Evolutionary conservation across 2,888 invertebrate genomes (phyloP).

Genomic region (Eurytoma adleriae): DNA sequence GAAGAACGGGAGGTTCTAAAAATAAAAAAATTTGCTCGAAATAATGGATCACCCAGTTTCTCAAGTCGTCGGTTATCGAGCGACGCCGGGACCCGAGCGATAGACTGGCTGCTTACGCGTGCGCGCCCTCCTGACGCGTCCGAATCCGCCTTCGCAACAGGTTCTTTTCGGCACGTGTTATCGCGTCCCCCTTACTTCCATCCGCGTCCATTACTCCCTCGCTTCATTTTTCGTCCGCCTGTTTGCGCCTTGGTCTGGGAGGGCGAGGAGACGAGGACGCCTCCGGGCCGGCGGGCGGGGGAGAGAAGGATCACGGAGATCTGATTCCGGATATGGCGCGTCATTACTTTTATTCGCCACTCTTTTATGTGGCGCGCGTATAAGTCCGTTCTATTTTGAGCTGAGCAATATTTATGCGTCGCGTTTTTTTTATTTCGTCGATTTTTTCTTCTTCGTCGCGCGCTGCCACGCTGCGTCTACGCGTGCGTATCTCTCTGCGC

Average conservation of each 20-base stretch:
- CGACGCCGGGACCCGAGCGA: no score
- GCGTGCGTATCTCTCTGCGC: not conserved
- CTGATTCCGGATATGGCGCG: not conserved
- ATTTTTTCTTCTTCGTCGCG: not conserved
- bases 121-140: not conserved
- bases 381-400: not conserved
- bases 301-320: no score
- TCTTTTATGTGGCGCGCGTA: not conserved
- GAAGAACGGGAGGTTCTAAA: no score
- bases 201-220: not conserved
- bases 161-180: conserved; percentile 13
- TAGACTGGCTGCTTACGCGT: not conserved
- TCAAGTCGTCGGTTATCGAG: no score
- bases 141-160: conserved; percentile 44
- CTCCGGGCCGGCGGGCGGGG: no score
- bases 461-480: not conserved
- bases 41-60: no score
- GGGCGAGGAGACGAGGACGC: not conserved
- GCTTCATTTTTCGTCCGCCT: not conserved
- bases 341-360: not conserved
- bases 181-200: not conserved
- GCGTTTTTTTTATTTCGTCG: not conserved
- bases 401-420: not conserved
- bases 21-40: no score
- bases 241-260: not conserved